Evolutionary conservation across 1,140 invertebrate species (phyloP).

Genomic region (Wiebesia pumilae): DNA sequence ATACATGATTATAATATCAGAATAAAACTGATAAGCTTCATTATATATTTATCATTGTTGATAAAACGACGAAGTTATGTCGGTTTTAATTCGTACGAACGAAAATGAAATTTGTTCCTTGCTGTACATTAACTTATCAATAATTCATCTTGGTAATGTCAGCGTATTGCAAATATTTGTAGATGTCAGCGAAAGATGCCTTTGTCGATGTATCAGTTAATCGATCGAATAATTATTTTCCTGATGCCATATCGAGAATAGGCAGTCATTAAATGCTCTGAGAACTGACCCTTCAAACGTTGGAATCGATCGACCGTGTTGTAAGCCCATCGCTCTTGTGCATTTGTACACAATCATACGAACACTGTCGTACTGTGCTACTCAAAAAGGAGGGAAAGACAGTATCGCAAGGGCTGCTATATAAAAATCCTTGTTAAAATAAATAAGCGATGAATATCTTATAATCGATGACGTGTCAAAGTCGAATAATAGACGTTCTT

Average conservation of each 20-base stretch:
- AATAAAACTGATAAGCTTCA: not conserved
- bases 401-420: not conserved
- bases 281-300: conserved; percentile 20
- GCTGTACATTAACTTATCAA: conserved; percentile 11
- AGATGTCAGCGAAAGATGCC: not conserved
- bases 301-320: conserved; percentile 1
- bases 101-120: not conserved
- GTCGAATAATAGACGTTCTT: not conserved
- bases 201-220: conserved; percentile 20
- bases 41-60: not conserved
- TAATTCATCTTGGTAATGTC: conserved; percentile 28
- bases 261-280: conserved; percentile 35
- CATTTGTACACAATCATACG: not conserved
- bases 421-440: not conserved
- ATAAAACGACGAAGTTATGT: not conserved
- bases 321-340: conserved; percentile 5
- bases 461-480: not conserved
- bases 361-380: not conserved
- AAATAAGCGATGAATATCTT: not conserved
- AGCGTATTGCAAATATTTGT: conserved; percentile 32
- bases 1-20: not conserved
- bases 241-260: conserved; percentile 3
- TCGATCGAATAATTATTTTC: conserved; percentile 51
- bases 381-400: not conserved
- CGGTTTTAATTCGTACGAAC: not conserved